A percentile compares a stretch with the other conserved stretches of the same genome.
phyloP scores from a whole-genome alignment of 2,888 invertebrate genomes.

The Schizaphis graminum region DNA sequence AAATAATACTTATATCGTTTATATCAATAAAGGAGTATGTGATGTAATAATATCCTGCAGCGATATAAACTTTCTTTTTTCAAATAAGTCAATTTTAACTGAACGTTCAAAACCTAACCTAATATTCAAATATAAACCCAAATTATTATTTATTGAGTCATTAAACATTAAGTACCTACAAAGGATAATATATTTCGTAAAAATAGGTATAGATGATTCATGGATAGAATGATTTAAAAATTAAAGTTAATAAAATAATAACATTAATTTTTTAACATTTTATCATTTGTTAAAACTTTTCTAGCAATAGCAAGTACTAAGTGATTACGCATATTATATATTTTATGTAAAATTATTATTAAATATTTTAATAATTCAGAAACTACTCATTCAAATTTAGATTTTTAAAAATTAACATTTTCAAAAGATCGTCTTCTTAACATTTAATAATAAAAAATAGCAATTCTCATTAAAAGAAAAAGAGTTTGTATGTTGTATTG shows the following conservation, averaged over 20 bases:
- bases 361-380: background rate
- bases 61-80: background rate
- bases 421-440: background rate
- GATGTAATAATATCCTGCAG: background rate
- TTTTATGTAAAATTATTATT: background rate
- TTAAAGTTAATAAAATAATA: background rate
- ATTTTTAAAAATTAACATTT: background rate
- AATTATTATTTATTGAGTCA: background rate
- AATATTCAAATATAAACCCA: background rate
- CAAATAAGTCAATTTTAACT: background rate
- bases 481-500: background rate
- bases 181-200: background rate
- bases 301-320: background rate
- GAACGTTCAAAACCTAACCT: background rate
- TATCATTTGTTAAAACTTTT: background rate
- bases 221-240: background rate
- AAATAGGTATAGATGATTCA: background rate
- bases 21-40: background rate
- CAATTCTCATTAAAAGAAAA: background rate
- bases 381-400: background rate
- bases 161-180: background rate
- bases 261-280: background rate
- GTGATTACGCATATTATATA: background rate
- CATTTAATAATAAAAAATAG: background rate
- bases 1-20: background rate